Evolutionary conservation across 2,888 invertebrate species (phyloP).

Genomic region (Andrena marginata): DNA sequence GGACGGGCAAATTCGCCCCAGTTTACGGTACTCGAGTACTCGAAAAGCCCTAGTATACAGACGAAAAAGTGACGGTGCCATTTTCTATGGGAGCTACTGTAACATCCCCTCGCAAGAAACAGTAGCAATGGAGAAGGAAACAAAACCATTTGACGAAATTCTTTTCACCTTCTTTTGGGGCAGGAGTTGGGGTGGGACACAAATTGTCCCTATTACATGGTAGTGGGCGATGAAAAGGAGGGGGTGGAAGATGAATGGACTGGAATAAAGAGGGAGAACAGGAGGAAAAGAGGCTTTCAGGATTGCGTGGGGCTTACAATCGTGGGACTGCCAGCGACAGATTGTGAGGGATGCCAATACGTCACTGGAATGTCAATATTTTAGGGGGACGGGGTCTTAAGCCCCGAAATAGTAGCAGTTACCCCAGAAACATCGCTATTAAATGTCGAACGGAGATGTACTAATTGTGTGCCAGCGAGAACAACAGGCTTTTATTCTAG

Average conservation of each 20-base stretch:
- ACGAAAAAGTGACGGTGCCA: no score
- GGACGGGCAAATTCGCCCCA: no score
- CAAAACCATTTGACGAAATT: no score
- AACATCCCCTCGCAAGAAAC: background rate
- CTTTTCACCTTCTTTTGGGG: background rate
- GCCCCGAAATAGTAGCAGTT: constrained; percentile 20
- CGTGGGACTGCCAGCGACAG: constrained; percentile 59
- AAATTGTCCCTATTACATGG: constrained; percentile 41
- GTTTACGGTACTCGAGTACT: no score
- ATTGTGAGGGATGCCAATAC: constrained; percentile 60
- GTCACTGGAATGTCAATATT: constrained; percentile 54
- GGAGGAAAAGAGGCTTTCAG: constrained; percentile 14
- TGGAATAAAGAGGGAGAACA: constrained; percentile 24
- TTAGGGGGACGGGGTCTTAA: constrained; percentile 22
- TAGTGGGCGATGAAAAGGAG: constrained; percentile 39
- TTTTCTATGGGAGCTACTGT: no score
- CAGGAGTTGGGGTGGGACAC: constrained; percentile 3
- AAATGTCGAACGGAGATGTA: background rate
- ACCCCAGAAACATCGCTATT: constrained; percentile 33
- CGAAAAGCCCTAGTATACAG: no score
- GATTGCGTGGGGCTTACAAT: constrained; percentile 36
- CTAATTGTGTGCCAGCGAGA: background rate
- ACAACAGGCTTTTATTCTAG: background rate
- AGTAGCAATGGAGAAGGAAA: no score
- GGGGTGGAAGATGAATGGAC: constrained; percentile 42